Evolutionary conservation across 2,797 vertebrate species (phyloP), one percentile per base, ranked within the genome.

Genomic region (Phyllotis vaccarum): DNA sequence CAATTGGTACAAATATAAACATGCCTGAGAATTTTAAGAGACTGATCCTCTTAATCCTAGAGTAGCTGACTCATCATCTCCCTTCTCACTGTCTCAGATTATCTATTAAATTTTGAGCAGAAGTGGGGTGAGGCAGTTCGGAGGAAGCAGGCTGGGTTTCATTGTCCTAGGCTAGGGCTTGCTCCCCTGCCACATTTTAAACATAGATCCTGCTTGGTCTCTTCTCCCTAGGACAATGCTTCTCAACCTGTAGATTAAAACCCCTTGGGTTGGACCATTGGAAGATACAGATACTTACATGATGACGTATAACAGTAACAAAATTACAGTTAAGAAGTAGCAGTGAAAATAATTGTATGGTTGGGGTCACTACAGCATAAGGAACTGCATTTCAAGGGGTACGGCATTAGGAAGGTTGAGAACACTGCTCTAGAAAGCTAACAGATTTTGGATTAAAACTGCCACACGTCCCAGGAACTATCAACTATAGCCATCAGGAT

Each of bases 21-120:
- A 81, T 76, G 89, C 46, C 86, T 62, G 62, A 95, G 94, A 90
- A 75, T 49, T 56, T 68, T 16, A 70, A 80, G 70, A 68, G 37
- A 9, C 86, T 76, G 12, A 24, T 56, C 14, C 56, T 43, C 10
- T 74, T 52, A 80, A 54, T 93, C 24, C 24, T 46, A 31, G 17
- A 49, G 21, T 9, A n/a, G 72, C 78, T 19, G 34, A 31, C 12
- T 56, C 43, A 19, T 83, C 29, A 37, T 64, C 34, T 21, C 58
- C 29, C 2, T 21, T 54, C n/a, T 31, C 37, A 17, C 10, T 29
- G 49, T 6, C 24, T 85, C 17, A 31, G 49, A 46, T 43, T 87
- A 60, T 40, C 86, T 83, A 29, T 40, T 13, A 62, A 90, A 22
- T 89, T 85, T 46, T 3, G 52, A 29, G 74, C 34, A 72, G 49